A percentile compares a stretch with the other conserved stretches of the same genome.
These are phyloP conservation scores for Dolichoris vasculosae DNA, from an alignment of 1,140 invertebrate species.

Conservation along the genomic window DNA sequence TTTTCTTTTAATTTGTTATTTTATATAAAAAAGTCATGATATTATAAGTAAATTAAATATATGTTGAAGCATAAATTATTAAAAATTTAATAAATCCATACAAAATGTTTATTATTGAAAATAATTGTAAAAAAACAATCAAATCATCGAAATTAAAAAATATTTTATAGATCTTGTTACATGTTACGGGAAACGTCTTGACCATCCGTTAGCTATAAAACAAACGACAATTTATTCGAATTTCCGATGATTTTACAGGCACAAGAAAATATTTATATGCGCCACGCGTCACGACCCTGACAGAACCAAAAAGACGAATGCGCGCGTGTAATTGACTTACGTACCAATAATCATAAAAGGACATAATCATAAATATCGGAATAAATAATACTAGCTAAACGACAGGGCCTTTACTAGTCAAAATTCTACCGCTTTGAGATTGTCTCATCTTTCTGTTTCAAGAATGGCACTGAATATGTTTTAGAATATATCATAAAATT, in stretches of 20 bases:
- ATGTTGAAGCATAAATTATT: no score
- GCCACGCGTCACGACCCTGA: not conserved
- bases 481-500: no score
- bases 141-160: no score
- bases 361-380: not conserved
- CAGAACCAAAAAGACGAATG: not conserved
- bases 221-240: not conserved
- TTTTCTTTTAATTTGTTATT: no score
- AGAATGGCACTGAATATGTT: not conserved
- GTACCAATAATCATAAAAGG: not conserved
- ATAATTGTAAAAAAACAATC: no score
- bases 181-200: not conserved
- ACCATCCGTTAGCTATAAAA: not conserved
- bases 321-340: no score
- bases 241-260: not conserved
- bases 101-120: no score
- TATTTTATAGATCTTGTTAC: no score
- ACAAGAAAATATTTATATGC: not conserved
- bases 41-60: no score
- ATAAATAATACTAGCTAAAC: not conserved
- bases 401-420: not conserved
- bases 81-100: no score
- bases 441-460: not conserved
- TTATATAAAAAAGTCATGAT: no score
- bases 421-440: not conserved